Percentiles rank a stretch among this genome's conserved stretches.
These are phyloP conservation scores for Neodiprion fabricii DNA, from an alignment of 1,140 invertebrate genomes.

Conservation along the genomic window DNA sequence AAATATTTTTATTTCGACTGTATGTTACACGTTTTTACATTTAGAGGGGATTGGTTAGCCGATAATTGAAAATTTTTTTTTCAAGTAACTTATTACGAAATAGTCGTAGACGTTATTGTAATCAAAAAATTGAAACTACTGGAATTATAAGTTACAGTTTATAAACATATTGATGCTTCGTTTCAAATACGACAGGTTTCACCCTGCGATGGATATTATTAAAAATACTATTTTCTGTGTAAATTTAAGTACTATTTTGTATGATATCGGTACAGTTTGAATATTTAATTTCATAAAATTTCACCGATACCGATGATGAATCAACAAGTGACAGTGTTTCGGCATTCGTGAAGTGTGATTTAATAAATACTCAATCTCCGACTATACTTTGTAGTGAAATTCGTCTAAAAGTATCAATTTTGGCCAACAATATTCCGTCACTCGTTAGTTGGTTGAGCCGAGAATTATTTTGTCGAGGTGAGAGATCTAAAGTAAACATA, in stretches of 20 bases:
- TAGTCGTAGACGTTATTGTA: not conserved
- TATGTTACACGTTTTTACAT: not conserved
- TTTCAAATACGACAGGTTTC: too few species aligned
- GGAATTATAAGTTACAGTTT: too few species aligned
- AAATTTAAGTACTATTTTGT: too few species aligned
- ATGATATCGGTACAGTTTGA: too few species aligned
- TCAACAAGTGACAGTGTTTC: not conserved
- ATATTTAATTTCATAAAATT: not conserved
- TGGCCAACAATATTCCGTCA: not conserved
- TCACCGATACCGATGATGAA: not conserved
- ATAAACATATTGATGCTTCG: too few species aligned
- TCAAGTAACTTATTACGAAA: not conserved
- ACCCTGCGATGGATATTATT: too few species aligned
- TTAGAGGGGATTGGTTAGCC: too few species aligned
- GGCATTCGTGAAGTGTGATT: not conserved
- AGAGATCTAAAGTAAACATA: constrained; percentile 2
- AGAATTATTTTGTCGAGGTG: not conserved
- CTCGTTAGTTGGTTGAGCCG: not conserved
- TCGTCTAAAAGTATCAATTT: not conserved
- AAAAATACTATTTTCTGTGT: too few species aligned
- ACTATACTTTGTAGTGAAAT: not conserved
- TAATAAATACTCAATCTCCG: not conserved
- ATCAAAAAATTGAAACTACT: too few species aligned
- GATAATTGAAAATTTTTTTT: not conserved
- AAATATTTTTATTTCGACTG: not conserved